Base-by-base conservation (phyloP, 2,797 vertebrate genomes). In the Halcyon badia region DNA sequence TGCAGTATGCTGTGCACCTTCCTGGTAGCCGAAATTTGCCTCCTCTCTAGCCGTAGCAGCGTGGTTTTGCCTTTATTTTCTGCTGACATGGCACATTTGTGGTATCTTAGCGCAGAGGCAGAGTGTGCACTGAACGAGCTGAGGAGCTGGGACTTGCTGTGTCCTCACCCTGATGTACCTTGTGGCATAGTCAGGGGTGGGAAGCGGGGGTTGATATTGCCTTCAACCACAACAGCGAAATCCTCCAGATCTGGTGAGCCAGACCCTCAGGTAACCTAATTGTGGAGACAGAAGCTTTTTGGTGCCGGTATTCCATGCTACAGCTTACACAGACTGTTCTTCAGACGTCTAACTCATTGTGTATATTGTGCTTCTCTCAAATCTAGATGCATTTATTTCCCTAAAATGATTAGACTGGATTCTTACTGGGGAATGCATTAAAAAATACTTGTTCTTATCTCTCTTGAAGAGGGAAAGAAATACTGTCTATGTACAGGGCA, bases 381-480 rank as follows among this genome's bases (percentile, higher is more conserved):
- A 57, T 33, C 37, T 48, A 54, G 25, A 62, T 62, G 31, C 39
- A 25, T 83, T 87, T 9, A 61, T 81, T 87, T 87, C 28, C 58
- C 24, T 65, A 44, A 42, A 70, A 31, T 31, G 54, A n/a, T 60
- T 65, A 58, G 35, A 62, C 30, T 78, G 51, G n/a, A 44, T 65
- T 95, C 88, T 83, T 86, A 37, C 6, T 6, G 18, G 19, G 33
- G 49, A 80, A 57, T 68, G 41, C 26, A 39, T 94, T 84, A 9
- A 72, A 75, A 91, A 90, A 73, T 39, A 64, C 16, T 48, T 56
- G 30, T 37, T 70, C 42, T 48, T 79, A 26, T 84, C 14, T 31
- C 21, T 89, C 89, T 61, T 56, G 66, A 92, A 90, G 86, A 88
- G 79, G 58, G 51, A 94, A 78, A 76, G 58, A 77, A 83, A 90